Percentiles rank a stretch among this genome's conserved stretches.
These are phyloP conservation scores for Diplodus sargus DNA, from an alignment of 2,797 vertebrate species.

Conservation along the genomic window DNA sequence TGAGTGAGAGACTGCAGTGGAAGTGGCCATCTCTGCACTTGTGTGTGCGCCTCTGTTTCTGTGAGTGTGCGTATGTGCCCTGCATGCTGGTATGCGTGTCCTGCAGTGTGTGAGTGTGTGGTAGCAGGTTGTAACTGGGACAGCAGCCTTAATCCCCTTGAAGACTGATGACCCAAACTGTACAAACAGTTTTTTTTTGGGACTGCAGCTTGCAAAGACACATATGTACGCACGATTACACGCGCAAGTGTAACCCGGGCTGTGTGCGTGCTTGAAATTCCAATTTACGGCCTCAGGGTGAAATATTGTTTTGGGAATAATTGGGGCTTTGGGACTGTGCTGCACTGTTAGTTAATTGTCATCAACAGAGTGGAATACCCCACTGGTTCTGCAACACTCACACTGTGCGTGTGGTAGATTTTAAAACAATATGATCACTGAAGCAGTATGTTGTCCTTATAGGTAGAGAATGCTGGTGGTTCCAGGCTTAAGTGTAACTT, in stretches of 20 bases:
- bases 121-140: constrained; percentile 48
- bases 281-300: constrained; percentile 43
- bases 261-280: constrained; percentile 35
- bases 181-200: constrained; percentile 46
- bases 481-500: background rate
- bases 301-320: constrained; percentile 65
- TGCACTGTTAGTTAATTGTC: constrained; percentile 53
- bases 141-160: constrained; percentile 58
- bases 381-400: constrained; percentile 8
- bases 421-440: background rate
- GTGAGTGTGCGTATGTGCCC: background rate
- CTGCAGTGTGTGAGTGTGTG: background rate
- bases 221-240: background rate
- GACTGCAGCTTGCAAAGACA: constrained; percentile 17
- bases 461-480: too few species aligned
- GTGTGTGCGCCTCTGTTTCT: background rate
- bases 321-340: constrained; percentile 55
- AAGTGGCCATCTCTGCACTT: constrained; percentile 16
- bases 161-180: constrained; percentile 65
- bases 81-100: background rate
- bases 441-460: background rate
- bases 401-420: background rate
- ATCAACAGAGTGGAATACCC: constrained; percentile 24
- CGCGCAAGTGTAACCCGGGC: background rate
- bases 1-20: constrained; percentile 10